Percentiles rank a stretch among this genome's conserved stretches.
Conservation (phyloP, 2,797 vertebrate genomes). For the Micrastur ruficollis region DNA sequence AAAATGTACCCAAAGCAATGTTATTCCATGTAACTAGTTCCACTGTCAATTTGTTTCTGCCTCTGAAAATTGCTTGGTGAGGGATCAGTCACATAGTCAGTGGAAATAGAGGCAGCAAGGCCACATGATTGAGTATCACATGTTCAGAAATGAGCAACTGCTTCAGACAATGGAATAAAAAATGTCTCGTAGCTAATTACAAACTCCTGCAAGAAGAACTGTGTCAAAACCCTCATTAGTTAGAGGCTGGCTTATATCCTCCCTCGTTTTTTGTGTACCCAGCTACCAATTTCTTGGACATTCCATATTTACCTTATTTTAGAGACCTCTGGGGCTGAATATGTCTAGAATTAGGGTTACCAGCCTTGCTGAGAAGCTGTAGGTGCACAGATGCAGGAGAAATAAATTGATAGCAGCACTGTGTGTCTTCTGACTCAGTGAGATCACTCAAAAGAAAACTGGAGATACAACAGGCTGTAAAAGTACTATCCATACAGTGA, state of each 20-base stretch:
- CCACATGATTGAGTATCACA: not conserved
- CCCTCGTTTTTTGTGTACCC: not conserved
- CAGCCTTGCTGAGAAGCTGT: not conserved
- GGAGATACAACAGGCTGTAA: not conserved
- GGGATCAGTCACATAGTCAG: not conserved
- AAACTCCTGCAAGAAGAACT: not conserved
- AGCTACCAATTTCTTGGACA: not conserved
- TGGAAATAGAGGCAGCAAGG: not conserved
- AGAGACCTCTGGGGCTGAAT: not conserved
- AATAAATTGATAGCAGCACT: not conserved
- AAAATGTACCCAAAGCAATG: not conserved
- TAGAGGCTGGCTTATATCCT: not conserved
- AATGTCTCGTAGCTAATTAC: not conserved
- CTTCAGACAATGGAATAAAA: not conserved
- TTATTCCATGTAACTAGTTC: not conserved
- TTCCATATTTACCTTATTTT: not conserved
- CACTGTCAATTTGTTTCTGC: not conserved
- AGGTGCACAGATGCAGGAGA: not conserved
- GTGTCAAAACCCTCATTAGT: not conserved
- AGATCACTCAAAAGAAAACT: not conserved
- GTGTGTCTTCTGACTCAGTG: not conserved
- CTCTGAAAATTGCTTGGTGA: not conserved
- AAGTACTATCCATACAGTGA: not conserved
- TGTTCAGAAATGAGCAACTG: not conserved
- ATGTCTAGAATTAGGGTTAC: not conserved